Conservation (phyloP, 2,797 vertebrate species). For the Chiropotes sagulatus region DNA sequence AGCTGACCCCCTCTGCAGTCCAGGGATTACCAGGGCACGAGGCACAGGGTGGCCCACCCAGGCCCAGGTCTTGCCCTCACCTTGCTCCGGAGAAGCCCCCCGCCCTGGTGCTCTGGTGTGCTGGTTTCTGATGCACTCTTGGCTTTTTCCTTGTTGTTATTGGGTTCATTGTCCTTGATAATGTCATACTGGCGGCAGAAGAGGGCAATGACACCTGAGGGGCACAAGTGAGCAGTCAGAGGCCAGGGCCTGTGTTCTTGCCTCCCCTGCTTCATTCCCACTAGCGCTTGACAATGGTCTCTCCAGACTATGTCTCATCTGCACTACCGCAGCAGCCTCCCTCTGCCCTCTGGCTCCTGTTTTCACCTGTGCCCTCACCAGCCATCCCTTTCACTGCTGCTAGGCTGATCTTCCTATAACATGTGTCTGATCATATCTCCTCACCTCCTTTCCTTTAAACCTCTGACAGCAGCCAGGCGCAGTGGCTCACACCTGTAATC, state of each 20-base stretch:
- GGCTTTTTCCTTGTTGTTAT: slow-evolving; percentile 98
- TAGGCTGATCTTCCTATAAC: background rate
- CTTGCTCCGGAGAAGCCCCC: slow-evolving; percentile 96
- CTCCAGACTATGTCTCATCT: slow-evolving; percentile 16
- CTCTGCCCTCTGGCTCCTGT: background rate
- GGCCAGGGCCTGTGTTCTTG: background rate
- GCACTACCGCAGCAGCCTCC: background rate
- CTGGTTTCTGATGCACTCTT: slow-evolving; percentile 97
- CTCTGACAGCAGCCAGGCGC: background rate
- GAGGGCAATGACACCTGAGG: slow-evolving; percentile 94
- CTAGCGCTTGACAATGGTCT: background rate
- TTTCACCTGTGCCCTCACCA: background rate
- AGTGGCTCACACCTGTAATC: background rate
- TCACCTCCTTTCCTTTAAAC: background rate
- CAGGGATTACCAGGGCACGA: background rate
- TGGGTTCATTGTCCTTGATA: slow-evolving; percentile 98
- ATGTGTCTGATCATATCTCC: background rate
- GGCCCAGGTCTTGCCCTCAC: slow-evolving; percentile 78
- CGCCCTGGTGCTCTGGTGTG: slow-evolving; percentile 95
- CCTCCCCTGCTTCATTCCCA: background rate
- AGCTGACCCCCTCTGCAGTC: slow-evolving; percentile 32
- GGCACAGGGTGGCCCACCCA: rapidly evolving
- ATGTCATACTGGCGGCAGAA: slow-evolving; percentile 99
- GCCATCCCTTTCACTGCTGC: background rate
- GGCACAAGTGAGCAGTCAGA: slow-evolving; percentile 39